Evolutionary conservation across 1,140 invertebrate genomes (phyloP).

Genomic region (Arion vulgaris): DNA sequence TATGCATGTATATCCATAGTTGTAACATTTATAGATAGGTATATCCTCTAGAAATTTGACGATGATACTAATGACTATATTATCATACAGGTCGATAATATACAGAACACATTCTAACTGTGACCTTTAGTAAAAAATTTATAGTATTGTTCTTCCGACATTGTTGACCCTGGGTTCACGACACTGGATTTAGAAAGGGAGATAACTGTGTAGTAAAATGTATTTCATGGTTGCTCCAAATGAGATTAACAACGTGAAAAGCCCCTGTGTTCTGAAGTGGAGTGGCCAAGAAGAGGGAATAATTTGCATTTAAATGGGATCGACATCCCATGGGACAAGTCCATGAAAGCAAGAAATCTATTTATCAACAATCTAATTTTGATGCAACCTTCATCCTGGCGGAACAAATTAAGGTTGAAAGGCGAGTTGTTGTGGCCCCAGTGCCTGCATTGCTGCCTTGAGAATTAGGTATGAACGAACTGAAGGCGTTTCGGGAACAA

Average conservation of each 20-base stretch:
- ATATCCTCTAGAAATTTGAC: too few species aligned
- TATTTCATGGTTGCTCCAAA: conserved; percentile 9
- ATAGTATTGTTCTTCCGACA: background rate
- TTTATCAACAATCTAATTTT: conserved; percentile 42
- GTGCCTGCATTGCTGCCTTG: background rate
- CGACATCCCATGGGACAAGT: conserved; percentile 3
- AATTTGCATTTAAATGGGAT: conserved; percentile 39
- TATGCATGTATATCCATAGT: too few species aligned
- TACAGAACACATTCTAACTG: too few species aligned
- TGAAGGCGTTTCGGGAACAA: background rate
- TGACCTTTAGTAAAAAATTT: too few species aligned
- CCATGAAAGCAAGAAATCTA: conserved; percentile 37
- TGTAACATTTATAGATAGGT: too few species aligned
- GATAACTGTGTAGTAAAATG: background rate
- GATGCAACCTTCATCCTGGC: conserved; percentile 21
- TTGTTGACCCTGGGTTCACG: background rate
- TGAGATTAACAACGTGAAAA: conserved; percentile 1
- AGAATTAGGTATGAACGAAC: conserved; percentile 25
- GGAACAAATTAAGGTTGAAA: conserved; percentile 25
- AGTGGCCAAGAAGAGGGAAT: background rate
- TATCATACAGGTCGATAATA: too few species aligned
- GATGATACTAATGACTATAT: too few species aligned
- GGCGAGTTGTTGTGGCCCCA: conserved; percentile 1
- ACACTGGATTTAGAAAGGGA: background rate
- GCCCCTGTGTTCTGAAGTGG: conserved; percentile 5